Evolutionary conservation across 2,888 invertebrate species (phyloP).

Genomic region (Macroteleia sp.): DNA sequence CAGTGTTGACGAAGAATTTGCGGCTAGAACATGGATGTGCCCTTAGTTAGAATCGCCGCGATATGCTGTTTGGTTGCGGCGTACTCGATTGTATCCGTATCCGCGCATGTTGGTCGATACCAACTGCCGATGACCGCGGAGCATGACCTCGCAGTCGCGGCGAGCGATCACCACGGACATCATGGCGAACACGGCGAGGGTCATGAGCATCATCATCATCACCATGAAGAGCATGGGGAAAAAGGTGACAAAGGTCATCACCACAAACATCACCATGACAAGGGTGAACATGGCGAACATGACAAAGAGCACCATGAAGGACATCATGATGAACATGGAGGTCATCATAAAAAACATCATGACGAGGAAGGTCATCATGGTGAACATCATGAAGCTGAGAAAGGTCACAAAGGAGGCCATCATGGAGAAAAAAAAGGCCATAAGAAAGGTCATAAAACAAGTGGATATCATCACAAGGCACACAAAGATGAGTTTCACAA

Average conservation of each 20-base stretch:
- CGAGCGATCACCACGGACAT: constrained; percentile 66
- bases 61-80: constrained; percentile 5
- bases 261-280: constrained; percentile 80
- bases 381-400: constrained; percentile 90
- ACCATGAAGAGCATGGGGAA: constrained; percentile 85
- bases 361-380: constrained; percentile 90
- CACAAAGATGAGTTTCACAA: constrained; percentile 95
- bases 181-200: constrained; percentile 76
- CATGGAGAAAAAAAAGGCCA: constrained; percentile 92
- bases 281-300: constrained; percentile 91
- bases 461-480: constrained; percentile 93
- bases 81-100: neutral
- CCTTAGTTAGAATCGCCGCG: neutral
- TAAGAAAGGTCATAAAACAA: constrained; percentile 89
- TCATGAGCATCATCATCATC: constrained; percentile 83
- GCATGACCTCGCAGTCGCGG: constrained; percentile 69
- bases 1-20: constrained; percentile 14
- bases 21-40: constrained; percentile 20
- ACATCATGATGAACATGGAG: constrained; percentile 90
- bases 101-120: neutral
- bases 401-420: constrained; percentile 92
- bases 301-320: constrained; percentile 91
- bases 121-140: neutral
- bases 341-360: constrained; percentile 92
- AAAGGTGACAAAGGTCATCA: constrained; percentile 85